phyloP scores from a whole-genome alignment of 2,888 invertebrate genomes.

The Belgica antarctica region DNA sequence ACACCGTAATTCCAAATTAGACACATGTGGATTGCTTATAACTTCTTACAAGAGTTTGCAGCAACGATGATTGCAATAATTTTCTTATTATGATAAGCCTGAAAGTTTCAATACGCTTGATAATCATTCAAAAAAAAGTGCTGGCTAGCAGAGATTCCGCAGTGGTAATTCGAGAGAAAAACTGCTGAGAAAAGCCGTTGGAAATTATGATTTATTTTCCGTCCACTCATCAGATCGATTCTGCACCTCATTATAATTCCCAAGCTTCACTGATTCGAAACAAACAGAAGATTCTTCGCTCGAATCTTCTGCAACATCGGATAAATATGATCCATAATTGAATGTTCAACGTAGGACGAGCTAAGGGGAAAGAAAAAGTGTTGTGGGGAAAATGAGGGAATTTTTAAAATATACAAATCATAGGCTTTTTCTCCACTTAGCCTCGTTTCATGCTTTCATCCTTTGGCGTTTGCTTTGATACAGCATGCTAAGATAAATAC shows the following conservation, averaged over 20 bases:
- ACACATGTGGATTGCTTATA: slow-evolving; percentile 29
- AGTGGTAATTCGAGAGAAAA: no score
- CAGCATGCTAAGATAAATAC: no score
- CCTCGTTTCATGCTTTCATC: not conserved
- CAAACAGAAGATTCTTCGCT: not conserved
- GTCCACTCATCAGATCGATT: slow-evolving; percentile 2
- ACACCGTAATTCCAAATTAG: not conserved
- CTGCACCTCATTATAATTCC: slow-evolving; percentile 25
- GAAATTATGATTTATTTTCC: not conserved
- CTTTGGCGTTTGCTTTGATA: not conserved
- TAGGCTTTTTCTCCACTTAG: not conserved
- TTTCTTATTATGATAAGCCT: no score
- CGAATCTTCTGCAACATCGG: not conserved
- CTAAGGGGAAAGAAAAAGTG: not conserved
- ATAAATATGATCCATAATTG: not conserved
- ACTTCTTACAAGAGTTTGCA: not conserved
- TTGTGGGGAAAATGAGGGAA: not conserved
- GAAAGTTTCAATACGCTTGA: no score
- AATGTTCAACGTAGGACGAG: not conserved
- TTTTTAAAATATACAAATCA: not conserved
- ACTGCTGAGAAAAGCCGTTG: not conserved
- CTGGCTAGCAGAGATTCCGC: no score
- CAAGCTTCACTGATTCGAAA: not conserved
- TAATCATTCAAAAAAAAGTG: no score
- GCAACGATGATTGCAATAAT: not conserved